A percentile compares a stretch with the other conserved stretches of the same genome.
These are phyloP conservation scores for Coelogynopora nodosa DNA, from an alignment of 2,888 invertebrate species.

Conservation along the genomic window DNA sequence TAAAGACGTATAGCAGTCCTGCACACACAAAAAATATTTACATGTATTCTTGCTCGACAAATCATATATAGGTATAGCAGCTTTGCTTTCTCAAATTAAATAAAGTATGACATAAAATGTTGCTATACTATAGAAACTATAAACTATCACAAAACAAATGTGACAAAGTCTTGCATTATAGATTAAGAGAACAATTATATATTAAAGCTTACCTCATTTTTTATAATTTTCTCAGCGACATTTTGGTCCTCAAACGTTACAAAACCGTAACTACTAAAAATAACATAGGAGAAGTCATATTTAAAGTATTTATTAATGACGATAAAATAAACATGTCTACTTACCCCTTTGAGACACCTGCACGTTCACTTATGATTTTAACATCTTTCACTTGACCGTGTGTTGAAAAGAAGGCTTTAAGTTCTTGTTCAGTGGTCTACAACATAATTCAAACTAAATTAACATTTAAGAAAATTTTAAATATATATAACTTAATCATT, in stretches of 20 bases:
- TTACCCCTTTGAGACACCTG: slow-evolving; percentile 83
- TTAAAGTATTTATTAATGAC: slow-evolving; percentile 27
- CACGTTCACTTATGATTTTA: slow-evolving; percentile 88
- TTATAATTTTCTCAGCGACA: slow-evolving; percentile 68
- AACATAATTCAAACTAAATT: slow-evolving; percentile 48
- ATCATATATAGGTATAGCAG: too few species aligned
- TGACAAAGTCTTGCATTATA: too few species aligned
- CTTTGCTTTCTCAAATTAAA: too few species aligned
- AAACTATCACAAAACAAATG: too few species aligned
- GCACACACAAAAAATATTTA: too few species aligned
- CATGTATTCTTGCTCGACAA: too few species aligned
- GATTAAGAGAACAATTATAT: not conserved
- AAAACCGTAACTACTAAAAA: slow-evolving; percentile 68
- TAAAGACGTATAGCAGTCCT: too few species aligned
- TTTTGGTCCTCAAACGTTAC: slow-evolving; percentile 81
- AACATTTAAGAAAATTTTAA: not conserved
- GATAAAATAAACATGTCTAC: slow-evolving; percentile 43
- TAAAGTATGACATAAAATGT: not conserved
- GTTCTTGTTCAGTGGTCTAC: slow-evolving; percentile 80
- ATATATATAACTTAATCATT: slow-evolving; percentile 8
- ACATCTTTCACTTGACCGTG: slow-evolving; percentile 75
- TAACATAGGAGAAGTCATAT: slow-evolving; percentile 44
- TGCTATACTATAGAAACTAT: slow-evolving; percentile 9
- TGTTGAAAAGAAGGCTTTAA: slow-evolving; percentile 82
- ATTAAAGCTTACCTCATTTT: slow-evolving; percentile 53